phyloP scores from a whole-genome alignment of 2,888 invertebrate species.

The Xestia xanthographa region DNA sequence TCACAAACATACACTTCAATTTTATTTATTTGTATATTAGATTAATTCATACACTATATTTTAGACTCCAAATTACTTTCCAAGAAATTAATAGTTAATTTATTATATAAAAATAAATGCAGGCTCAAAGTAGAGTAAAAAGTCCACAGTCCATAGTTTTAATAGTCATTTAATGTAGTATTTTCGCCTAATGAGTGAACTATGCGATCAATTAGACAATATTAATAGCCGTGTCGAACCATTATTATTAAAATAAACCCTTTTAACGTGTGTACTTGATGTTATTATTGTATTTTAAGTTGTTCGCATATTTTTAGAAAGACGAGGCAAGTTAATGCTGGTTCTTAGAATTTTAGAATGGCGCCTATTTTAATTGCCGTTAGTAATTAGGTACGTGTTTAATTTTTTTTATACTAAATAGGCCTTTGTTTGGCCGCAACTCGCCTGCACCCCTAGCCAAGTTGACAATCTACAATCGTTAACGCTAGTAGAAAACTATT shows the following conservation, averaged over 20 bases:
- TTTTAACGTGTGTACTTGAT: slow-evolving; percentile 51
- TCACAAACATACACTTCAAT: too few species aligned
- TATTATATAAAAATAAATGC: too few species aligned
- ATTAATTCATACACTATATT: not conserved
- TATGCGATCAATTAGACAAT: slow-evolving; percentile 77
- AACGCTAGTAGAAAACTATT: too few species aligned
- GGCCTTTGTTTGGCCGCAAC: too few species aligned
- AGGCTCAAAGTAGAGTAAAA: slow-evolving; percentile 11
- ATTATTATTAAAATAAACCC: slow-evolving; percentile 68
- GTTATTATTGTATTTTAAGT: slow-evolving; percentile 32
- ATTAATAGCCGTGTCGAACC: slow-evolving; percentile 67
- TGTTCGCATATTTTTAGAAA: slow-evolving; percentile 25
- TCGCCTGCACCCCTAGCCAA: too few species aligned
- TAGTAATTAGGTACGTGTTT: not conserved
- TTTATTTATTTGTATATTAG: too few species aligned
- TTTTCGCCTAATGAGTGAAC: slow-evolving; percentile 73
- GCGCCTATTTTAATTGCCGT: not conserved
- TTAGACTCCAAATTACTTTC: too few species aligned
- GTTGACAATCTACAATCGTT: too few species aligned
- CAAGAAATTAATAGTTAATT: too few species aligned
- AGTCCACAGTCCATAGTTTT: slow-evolving; percentile 19
- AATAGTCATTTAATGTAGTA: slow-evolving; percentile 56
- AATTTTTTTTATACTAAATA: too few species aligned
- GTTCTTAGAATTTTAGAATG: not conserved
- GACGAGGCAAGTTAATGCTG: not conserved